Evolutionary conservation across 2,113 vertebrate genomes (phyloP).

Genomic region (Neotoma lepida): DNA sequence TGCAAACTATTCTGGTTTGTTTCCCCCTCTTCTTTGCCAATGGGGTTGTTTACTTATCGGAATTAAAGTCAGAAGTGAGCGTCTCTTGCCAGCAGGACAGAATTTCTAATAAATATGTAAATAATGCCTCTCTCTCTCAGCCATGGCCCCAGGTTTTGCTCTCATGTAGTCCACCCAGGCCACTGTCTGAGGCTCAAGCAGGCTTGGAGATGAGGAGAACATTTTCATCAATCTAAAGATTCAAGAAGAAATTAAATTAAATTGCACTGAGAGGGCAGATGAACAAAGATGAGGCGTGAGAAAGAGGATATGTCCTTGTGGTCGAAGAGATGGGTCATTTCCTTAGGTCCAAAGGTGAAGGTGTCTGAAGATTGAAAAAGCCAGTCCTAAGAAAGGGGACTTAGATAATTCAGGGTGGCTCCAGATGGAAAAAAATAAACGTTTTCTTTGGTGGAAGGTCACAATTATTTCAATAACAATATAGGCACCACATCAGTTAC

Average conservation of each 20-base stretch:
- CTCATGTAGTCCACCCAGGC: conserved; percentile 60
- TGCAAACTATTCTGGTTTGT: conserved; percentile 84
- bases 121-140: conserved; percentile 82
- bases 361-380: neutral
- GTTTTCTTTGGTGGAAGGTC: neutral
- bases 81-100: conserved; percentile 82
- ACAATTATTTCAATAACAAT: neutral
- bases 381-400: neutral
- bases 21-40: conserved; percentile 85
- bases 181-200: conserved; percentile 69
- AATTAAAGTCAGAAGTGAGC: conserved; percentile 88
- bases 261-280: neutral
- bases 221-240: conserved; percentile 35
- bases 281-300: neutral
- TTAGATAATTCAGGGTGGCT: neutral
- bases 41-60: conserved; percentile 90
- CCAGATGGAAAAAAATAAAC: neutral
- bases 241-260: conserved; percentile 54
- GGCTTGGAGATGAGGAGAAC: conserved; percentile 10
- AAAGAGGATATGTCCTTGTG: neutral
- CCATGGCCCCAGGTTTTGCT: conserved; percentile 75
- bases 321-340: neutral
- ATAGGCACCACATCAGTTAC: neutral
- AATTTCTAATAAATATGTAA: conserved; percentile 93
- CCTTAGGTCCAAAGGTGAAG: neutral